phyloP scores from a whole-genome alignment of 1,140 invertebrate genomes.

The Eriocheir sinensis region DNA sequence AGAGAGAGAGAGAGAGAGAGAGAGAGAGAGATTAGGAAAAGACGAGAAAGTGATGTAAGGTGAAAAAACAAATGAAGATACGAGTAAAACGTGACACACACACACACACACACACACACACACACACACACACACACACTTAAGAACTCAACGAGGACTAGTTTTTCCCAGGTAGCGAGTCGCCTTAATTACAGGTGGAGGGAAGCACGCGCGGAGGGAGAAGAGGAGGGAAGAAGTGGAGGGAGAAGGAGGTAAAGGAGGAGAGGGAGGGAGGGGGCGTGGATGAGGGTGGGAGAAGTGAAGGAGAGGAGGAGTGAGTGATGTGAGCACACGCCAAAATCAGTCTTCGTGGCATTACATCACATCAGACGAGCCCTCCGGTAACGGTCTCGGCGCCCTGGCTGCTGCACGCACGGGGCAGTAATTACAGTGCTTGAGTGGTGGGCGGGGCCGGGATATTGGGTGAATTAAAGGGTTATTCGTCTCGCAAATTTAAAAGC shows the following conservation, averaged over 20 bases:
- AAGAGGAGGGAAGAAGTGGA: not conserved
- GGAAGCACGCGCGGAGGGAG: not conserved
- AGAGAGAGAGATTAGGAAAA: not conserved
- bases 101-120: not conserved
- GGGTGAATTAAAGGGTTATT: not conserved
- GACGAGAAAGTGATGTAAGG: not conserved
- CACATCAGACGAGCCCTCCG: too few species aligned
- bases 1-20: slow-evolving; percentile 18
- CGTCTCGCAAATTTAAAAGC: not conserved
- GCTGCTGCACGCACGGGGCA: too few species aligned
- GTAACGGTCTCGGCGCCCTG: too few species aligned
- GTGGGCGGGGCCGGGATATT: not conserved
- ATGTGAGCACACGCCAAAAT: too few species aligned
- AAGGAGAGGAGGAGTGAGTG: not conserved
- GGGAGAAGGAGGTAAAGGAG: too few species aligned
- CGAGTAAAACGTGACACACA: not conserved
- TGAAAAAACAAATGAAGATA: not conserved
- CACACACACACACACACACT: slow-evolving; percentile 22
- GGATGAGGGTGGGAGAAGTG: not conserved
- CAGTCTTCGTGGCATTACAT: too few species aligned
- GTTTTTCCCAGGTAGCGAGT: slow-evolving; percentile 5
- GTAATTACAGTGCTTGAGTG: not conserved
- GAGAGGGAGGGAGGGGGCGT: not conserved
- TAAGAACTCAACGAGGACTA: slow-evolving; percentile 9
- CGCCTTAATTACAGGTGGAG: not conserved